Conservation (phyloP, 2,888 invertebrate species). For the Stomorhina lunata region DNA sequence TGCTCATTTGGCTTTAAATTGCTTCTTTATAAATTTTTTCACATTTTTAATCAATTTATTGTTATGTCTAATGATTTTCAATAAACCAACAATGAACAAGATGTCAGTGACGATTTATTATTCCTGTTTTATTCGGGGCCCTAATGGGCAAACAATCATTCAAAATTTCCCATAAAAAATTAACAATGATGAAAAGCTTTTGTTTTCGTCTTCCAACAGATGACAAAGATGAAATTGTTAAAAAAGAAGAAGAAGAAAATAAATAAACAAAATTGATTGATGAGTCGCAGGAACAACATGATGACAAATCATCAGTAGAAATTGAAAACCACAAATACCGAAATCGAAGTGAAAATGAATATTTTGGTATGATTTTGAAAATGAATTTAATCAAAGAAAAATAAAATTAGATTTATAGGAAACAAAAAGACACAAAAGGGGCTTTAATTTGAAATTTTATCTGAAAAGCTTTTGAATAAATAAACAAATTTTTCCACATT, state of each 20-base stretch:
- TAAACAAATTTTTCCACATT: no score
- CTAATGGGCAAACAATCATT: slow-evolving; percentile 25
- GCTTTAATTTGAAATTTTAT: no score
- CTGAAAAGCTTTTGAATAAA: neutral
- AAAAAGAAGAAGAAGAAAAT: neutral
- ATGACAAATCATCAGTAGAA: slow-evolving; percentile 43
- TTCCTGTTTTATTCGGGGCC: neutral
- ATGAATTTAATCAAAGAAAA: neutral
- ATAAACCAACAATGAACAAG: neutral
- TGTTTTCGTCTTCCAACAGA: no score
- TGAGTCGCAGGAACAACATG: slow-evolving; percentile 49
- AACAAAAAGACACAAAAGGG: neutral
- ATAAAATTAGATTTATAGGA: neutral
- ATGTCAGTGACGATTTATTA: no score
- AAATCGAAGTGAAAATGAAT: no score
- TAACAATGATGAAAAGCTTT: slow-evolving; percentile 2
- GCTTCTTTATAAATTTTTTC: no score
- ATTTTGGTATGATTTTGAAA: neutral
- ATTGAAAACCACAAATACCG: neutral
- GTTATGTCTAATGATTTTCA: neutral
- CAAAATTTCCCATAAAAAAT: neutral
- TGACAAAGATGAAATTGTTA: slow-evolving; percentile 18
- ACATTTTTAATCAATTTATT: slow-evolving; percentile 4
- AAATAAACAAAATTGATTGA: slow-evolving; percentile 51
- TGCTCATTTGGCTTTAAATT: no score